Conservation (phyloP, 2,888 invertebrate species). For the Polyploca ridens region DNA sequence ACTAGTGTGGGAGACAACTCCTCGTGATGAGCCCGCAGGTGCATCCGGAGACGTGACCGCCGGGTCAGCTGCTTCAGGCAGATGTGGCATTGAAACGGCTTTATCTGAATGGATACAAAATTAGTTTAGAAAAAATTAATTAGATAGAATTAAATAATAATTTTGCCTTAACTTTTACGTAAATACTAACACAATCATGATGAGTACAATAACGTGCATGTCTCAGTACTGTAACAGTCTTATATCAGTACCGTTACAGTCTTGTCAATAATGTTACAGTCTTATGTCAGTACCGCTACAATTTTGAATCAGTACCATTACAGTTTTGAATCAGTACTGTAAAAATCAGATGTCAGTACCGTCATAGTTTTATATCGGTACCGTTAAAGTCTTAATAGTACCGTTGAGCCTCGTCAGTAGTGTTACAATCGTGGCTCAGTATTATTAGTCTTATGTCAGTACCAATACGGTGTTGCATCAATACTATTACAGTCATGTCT, state of each 20-base stretch:
- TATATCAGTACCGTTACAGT: not conserved
- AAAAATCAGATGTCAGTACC: not conserved
- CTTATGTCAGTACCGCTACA: not conserved
- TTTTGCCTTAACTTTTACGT: too few relatives aligned
- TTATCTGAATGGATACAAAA: constrained; percentile 44
- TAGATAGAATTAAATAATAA: too few relatives aligned
- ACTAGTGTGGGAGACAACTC: constrained; percentile 62
- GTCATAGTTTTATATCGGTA: not conserved
- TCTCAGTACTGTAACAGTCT: not conserved
- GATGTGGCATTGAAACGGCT: constrained; percentile 84
- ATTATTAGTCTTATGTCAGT: too few relatives aligned
- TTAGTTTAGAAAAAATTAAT: too few relatives aligned
- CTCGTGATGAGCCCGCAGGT: constrained; percentile 79
- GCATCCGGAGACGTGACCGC: constrained; percentile 79
- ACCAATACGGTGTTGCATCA: too few relatives aligned
- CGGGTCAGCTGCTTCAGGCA: constrained; percentile 81
- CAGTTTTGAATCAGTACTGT: too few relatives aligned
- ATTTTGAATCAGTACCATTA: not conserved
- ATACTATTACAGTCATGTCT: too few relatives aligned
- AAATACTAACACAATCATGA: too few relatives aligned
- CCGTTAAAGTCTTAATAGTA: not conserved
- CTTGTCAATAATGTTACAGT: not conserved
- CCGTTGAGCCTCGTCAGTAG: not conserved
- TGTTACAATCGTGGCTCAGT: too few relatives aligned
- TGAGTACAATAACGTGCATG: too few relatives aligned